Evolutionary conservation across 1,140 invertebrate genomes (phyloP).

Genomic region (Halesus radiatus): DNA sequence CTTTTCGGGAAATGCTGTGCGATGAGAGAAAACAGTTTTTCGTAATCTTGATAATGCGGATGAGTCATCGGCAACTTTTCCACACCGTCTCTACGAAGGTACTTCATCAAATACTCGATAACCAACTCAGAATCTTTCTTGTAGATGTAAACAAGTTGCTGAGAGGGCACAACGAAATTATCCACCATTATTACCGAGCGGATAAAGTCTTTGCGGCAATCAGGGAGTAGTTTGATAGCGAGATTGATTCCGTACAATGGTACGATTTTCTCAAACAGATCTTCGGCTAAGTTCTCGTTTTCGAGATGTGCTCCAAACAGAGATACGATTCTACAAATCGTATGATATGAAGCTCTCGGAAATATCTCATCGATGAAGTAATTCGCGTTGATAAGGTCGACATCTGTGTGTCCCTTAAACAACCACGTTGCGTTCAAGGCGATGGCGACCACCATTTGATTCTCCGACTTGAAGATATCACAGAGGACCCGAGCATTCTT

Average conservation of each 20-base stretch:
- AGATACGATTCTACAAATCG: slow-evolving; percentile 41
- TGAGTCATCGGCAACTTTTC: neutral
- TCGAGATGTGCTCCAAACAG: slow-evolving; percentile 32
- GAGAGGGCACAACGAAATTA: slow-evolving; percentile 3
- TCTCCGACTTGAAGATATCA: slow-evolving; percentile 44
- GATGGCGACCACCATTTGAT: slow-evolving; percentile 35
- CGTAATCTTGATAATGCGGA: neutral
- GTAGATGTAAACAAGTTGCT: slow-evolving; percentile 38
- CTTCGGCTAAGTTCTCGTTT: slow-evolving; percentile 31
- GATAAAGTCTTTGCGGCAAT: slow-evolving; percentile 45
- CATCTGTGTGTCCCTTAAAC: slow-evolving; percentile 25
- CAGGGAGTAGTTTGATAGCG: slow-evolving; percentile 42
- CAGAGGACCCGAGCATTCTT: slow-evolving; percentile 28
- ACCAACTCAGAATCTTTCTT: slow-evolving; percentile 39
- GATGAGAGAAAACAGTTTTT: neutral
- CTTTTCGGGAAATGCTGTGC: slow-evolving; percentile 31
- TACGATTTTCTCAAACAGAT: slow-evolving; percentile 31
- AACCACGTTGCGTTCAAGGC: slow-evolving; percentile 46
- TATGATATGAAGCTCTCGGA: slow-evolving; percentile 26
- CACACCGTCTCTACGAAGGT: neutral
- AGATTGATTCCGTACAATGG: slow-evolving; percentile 22
- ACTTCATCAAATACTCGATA: slow-evolving; percentile 41
- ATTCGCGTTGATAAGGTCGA: slow-evolving; percentile 43
- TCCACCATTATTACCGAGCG: neutral
- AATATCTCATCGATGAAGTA: slow-evolving; percentile 50